Percentiles rank a stretch among this genome's conserved stretches.
Evolutionary conservation across 2,888 invertebrate species (phyloP).

Genomic region (Meta bourneti): DNA sequence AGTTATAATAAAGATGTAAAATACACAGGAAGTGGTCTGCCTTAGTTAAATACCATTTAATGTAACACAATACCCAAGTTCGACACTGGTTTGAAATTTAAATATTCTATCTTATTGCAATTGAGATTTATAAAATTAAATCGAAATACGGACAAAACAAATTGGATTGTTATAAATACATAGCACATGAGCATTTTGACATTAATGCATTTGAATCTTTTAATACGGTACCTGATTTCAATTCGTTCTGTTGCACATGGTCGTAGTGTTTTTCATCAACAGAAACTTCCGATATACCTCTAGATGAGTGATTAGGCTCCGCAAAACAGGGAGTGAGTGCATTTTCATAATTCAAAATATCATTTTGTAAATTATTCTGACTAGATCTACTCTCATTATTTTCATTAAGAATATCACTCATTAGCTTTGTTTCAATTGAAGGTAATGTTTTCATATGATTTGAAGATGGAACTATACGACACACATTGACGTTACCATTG

Average conservation of each 20-base stretch:
- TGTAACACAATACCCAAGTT: not conserved
- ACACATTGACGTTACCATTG: slow-evolving; percentile 73
- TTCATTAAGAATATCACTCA: slow-evolving; percentile 27
- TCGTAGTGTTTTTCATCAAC: slow-evolving; percentile 71
- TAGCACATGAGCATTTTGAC: not conserved
- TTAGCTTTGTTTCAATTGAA: slow-evolving; percentile 23
- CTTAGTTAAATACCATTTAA: too few relatives aligned
- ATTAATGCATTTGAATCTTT: not conserved
- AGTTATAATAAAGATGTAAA: too few relatives aligned
- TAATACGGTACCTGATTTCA: slow-evolving; percentile 38
- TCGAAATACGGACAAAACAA: not conserved
- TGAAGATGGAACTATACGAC: slow-evolving; percentile 68
- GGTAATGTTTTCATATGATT: slow-evolving; percentile 40
- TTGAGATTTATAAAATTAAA: not conserved
- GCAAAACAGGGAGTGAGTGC: slow-evolving; percentile 16
- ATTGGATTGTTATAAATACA: not conserved
- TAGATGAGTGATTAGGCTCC: slow-evolving; percentile 68
- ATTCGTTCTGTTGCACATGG: slow-evolving; percentile 71
- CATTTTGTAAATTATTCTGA: slow-evolving; percentile 20
- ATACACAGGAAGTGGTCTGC: too few relatives aligned
- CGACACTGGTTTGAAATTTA: not conserved
- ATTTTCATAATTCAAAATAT: slow-evolving; percentile 50
- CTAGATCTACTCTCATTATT: slow-evolving; percentile 25
- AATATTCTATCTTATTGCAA: too few relatives aligned
- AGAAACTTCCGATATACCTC: slow-evolving; percentile 49